phyloP scores from a whole-genome alignment of 2,113 vertebrate species.

The Hemiprocne comata region DNA sequence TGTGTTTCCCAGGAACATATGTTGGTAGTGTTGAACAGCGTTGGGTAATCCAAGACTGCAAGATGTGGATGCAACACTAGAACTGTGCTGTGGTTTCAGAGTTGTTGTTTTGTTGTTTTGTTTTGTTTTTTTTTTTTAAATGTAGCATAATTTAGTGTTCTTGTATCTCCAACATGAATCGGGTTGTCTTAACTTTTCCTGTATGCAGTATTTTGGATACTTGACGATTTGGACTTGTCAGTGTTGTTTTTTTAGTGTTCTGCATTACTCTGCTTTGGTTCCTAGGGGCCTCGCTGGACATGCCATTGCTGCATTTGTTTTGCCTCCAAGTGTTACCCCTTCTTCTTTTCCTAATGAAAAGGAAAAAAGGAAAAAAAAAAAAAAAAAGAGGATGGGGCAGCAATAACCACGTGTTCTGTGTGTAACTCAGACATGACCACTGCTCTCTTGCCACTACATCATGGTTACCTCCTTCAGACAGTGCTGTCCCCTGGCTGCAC shows the following conservation, averaged over 20 bases:
- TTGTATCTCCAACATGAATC: slow-evolving; percentile 42
- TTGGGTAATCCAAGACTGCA: not conserved
- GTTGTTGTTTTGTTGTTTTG: too few species aligned
- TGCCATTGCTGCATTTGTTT: slow-evolving; percentile 57
- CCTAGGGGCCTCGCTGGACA: slow-evolving; percentile 39
- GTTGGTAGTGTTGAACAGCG: not conserved
- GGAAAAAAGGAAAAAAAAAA: not conserved
- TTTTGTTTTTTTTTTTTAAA: slow-evolving; percentile 17
- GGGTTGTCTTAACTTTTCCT: slow-evolving; percentile 71
- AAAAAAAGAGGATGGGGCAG: not conserved
- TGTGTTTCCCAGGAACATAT: not conserved
- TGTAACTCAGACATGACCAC: not conserved
- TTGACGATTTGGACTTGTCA: slow-evolving; percentile 39
- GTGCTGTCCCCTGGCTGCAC: not conserved
- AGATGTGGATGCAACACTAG: slow-evolving; percentile 25
- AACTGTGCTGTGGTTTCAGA: slow-evolving; percentile 45
- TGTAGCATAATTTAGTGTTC: slow-evolving; percentile 51
- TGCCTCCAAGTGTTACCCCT: not conserved
- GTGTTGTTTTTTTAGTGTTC: slow-evolving; percentile 20
- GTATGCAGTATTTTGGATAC: slow-evolving; percentile 61
- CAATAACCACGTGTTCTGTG: not conserved
- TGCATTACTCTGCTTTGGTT: slow-evolving; percentile 22
- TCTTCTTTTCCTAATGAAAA: not conserved
- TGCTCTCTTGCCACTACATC: not conserved
- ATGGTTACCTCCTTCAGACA: not conserved